phyloP scores from a whole-genome alignment of 2,797 vertebrate species.

The Gila robusta region DNA sequence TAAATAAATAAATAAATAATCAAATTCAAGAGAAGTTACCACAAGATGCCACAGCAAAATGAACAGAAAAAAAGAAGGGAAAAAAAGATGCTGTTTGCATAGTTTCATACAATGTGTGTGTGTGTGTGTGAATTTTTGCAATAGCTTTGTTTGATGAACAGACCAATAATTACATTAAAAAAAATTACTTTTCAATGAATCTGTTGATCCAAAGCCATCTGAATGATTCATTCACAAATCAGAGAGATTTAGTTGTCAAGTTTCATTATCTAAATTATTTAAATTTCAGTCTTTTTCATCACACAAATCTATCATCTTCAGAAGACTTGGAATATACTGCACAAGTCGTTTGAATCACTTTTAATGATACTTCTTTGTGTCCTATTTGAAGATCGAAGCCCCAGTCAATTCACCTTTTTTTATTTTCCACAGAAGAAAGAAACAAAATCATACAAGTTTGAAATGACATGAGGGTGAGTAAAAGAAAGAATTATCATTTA shows the following conservation, averaged over 20 bases:
- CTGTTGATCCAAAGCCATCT: neutral
- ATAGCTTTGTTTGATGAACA: conserved; percentile 4
- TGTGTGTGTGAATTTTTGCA: too few relatives aligned
- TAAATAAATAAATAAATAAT: too few relatives aligned
- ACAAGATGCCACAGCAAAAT: too few relatives aligned
- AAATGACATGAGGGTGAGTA: neutral
- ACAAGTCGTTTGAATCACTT: neutral
- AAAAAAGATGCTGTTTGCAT: too few relatives aligned
- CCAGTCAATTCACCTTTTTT: neutral
- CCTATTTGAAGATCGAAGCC: neutral
- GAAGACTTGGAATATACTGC: neutral
- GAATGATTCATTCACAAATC: neutral
- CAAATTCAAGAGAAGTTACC: neutral
- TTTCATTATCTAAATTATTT: neutral
- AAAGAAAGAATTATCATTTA: neutral
- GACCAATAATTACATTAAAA: neutral
- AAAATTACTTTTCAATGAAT: neutral
- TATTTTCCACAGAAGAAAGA: neutral
- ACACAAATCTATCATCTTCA: neutral
- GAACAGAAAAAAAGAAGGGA: too few relatives aligned
- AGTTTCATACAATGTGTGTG: too few relatives aligned
- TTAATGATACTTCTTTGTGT: neutral
- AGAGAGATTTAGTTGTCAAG: neutral
- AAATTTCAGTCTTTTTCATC: neutral
- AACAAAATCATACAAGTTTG: neutral